These are phyloP conservation scores for Condylostylus longicornis DNA, from an alignment of 1,140 invertebrate genomes.

Conservation along the genomic window DNA sequence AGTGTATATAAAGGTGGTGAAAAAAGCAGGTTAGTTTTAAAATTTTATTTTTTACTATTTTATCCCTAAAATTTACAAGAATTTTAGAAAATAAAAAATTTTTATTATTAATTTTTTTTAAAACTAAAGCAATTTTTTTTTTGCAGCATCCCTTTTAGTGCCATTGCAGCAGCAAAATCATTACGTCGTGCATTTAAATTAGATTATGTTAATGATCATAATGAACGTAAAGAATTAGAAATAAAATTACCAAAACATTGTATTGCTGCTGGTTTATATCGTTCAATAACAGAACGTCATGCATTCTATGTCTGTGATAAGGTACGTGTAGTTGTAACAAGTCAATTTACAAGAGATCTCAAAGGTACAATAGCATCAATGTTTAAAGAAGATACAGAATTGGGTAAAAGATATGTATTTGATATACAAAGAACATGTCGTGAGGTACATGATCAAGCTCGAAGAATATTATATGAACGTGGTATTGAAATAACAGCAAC, in stretches of 20 bases:
- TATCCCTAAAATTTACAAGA: no score
- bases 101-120: background rate
- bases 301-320: slow-evolving; percentile 86
- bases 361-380: slow-evolving; percentile 84
- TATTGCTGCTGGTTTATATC: slow-evolving; percentile 62
- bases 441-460: slow-evolving; percentile 73
- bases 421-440: slow-evolving; percentile 73
- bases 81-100: background rate
- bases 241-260: slow-evolving; percentile 66
- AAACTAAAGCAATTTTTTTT: slow-evolving; percentile 5
- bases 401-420: slow-evolving; percentile 78
- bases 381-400: slow-evolving; percentile 74
- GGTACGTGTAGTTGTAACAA: slow-evolving; percentile 68
- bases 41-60: background rate
- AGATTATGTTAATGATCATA: slow-evolving; percentile 53
- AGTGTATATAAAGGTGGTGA: slow-evolving; percentile 46
- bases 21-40: slow-evolving; percentile 24
- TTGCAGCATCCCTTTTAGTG: slow-evolving; percentile 66
- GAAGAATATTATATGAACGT: slow-evolving; percentile 49
- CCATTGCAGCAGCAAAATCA: slow-evolving; percentile 65
- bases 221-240: slow-evolving; percentile 50
- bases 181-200: slow-evolving; percentile 58
- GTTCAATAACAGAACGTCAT: slow-evolving; percentile 80
- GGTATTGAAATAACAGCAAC: slow-evolving; percentile 29
- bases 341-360: slow-evolving; percentile 74